phyloP scores from a whole-genome alignment of 2,888 invertebrate genomes.

The Homarus gammarus region DNA sequence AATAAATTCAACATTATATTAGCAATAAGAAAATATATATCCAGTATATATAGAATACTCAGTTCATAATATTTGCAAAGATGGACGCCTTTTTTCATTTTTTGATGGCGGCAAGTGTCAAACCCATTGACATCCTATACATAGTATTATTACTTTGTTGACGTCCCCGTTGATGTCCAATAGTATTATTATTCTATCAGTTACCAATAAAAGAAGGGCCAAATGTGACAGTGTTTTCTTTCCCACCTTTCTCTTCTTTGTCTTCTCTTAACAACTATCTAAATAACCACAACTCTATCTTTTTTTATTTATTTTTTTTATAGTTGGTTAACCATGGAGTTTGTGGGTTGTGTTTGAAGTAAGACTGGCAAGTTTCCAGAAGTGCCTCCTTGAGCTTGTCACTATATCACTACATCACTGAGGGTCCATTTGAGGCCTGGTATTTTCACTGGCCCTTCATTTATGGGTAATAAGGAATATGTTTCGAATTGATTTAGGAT shows the following conservation, averaged over 20 bases:
- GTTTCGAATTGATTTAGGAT: too few relatives aligned
- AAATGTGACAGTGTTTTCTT: conserved; percentile 63
- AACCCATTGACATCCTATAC: neutral
- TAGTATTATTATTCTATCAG: conserved; percentile 29
- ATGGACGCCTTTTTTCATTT: conserved; percentile 1
- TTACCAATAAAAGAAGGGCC: conserved; percentile 71
- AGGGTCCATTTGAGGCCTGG: too few relatives aligned
- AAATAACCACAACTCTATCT: neutral
- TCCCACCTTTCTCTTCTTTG: conserved; percentile 48
- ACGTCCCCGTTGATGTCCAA: neutral
- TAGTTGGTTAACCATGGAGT: too few relatives aligned
- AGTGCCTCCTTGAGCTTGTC: neutral
- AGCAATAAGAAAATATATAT: too few relatives aligned
- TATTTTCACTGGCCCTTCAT: too few relatives aligned
- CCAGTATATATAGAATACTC: neutral
- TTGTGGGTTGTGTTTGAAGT: neutral
- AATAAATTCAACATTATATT: too few relatives aligned
- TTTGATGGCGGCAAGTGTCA: neutral
- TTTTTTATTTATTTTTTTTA: neutral
- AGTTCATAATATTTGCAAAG: conserved; percentile 15
- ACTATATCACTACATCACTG: conserved; percentile 4
- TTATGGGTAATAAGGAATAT: too few relatives aligned
- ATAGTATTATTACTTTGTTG: neutral
- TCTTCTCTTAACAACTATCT: conserved; percentile 5
- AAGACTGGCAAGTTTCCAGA: neutral